A percentile compares a stretch with the other conserved stretches of the same genome.
Evolutionary conservation across 2,113 vertebrate genomes (phyloP).

Genomic region (Thamnaconus septentrionalis): DNA sequence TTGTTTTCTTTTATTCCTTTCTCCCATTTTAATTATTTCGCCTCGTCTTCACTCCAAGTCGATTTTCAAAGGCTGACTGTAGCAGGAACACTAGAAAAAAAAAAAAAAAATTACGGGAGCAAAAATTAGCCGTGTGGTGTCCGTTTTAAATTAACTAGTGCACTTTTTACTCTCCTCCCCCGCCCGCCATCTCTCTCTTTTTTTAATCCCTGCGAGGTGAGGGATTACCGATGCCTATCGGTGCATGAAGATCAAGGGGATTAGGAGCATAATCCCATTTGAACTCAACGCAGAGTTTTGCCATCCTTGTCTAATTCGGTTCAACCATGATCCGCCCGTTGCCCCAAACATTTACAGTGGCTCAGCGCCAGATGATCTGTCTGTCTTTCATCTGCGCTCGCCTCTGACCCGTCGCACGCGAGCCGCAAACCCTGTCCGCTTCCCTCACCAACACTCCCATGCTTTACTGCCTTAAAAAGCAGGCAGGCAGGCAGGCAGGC

Average conservation of each 20-base stretch:
- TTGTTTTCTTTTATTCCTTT: too few species aligned
- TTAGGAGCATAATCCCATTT: slow-evolving; percentile 68
- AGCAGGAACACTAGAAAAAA: too few species aligned
- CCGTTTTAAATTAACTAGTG: slow-evolving; percentile 46
- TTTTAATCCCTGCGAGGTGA: slow-evolving; percentile 56
- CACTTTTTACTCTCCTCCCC: slow-evolving; percentile 32
- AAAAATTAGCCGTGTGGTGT: slow-evolving; percentile 13
- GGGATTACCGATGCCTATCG: slow-evolving; percentile 64
- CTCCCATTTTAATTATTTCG: too few species aligned
- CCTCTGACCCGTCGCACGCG: slow-evolving; percentile 29
- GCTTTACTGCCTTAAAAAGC: too few species aligned
- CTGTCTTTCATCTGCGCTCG: slow-evolving; percentile 22
- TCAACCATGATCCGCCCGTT: slow-evolving; percentile 45
- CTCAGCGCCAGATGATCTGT: slow-evolving; percentile 43
- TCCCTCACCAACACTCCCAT: too few species aligned
- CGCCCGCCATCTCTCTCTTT: not conserved
- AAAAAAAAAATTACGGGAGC: not conserved
- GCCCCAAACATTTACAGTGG: slow-evolving; percentile 46
- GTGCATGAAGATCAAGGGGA: slow-evolving; percentile 66
- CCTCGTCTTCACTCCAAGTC: too few species aligned
- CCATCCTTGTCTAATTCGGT: slow-evolving; percentile 57
- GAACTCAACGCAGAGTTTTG: slow-evolving; percentile 51
- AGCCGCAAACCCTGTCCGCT: slow-evolving; percentile 8
- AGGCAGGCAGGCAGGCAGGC: too few species aligned
- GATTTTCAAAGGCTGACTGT: too few species aligned